These are phyloP conservation scores for Tragulus kanchil DNA, from an alignment of 2,113 vertebrate genomes.

Conservation along the genomic window DNA sequence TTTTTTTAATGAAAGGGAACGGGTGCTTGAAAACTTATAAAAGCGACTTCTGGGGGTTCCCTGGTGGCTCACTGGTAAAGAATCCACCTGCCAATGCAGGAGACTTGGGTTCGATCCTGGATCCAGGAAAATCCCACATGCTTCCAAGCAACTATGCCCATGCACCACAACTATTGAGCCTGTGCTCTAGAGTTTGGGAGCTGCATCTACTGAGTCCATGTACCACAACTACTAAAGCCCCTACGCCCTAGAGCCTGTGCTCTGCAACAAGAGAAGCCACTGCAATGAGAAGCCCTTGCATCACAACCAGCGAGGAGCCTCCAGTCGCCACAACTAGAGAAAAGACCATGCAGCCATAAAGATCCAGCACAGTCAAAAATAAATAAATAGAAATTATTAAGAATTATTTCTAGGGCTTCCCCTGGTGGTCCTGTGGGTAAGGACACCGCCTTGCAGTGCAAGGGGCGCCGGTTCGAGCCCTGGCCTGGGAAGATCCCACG, in stretches of 20 bases:
- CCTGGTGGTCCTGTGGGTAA: not conserved
- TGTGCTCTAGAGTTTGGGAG: not conserved
- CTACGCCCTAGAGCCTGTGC: not conserved
- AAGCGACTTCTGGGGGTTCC: not conserved
- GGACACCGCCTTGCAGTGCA: not conserved
- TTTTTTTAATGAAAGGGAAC: not conserved
- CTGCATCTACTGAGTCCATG: not conserved
- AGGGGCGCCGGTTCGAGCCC: not conserved
- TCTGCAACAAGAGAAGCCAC: not conserved
- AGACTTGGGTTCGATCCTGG: not conserved
- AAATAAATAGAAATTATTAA: not conserved
- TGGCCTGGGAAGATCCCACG: not conserved
- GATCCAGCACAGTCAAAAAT: not conserved
- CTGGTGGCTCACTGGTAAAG: not conserved
- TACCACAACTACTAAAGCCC: not conserved
- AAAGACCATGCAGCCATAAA: not conserved
- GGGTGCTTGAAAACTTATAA: not conserved
- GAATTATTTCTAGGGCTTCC: not conserved
- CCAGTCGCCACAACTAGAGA: fast-evolving
- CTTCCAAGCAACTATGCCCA: not conserved
- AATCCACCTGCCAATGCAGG: not conserved
- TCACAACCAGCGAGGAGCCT: not conserved
- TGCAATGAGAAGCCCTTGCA: not conserved
- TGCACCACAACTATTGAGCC: not conserved
- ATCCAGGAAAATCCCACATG: not conserved